phyloP scores from a whole-genome alignment of 2,888 invertebrate genomes.

The Nomada lathburiana region DNA sequence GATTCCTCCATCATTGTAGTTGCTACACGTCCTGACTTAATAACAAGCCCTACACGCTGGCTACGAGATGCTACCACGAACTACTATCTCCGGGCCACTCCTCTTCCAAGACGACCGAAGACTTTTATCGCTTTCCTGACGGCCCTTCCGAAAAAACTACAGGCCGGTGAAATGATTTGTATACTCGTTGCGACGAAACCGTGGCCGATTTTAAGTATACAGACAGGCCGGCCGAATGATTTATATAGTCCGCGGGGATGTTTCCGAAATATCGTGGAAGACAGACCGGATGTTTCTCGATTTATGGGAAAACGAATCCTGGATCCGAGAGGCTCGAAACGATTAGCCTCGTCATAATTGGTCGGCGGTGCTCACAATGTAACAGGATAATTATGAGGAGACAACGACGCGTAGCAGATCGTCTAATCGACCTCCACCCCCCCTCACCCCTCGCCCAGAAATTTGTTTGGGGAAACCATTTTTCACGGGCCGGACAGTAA shows the following conservation, averaged over 20 bases:
- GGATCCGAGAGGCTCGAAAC: constrained; percentile 21
- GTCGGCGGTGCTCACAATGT: constrained; percentile 73
- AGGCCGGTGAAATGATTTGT: constrained; percentile 81
- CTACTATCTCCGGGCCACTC: constrained; percentile 59
- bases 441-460: constrained; percentile 70
- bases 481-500: constrained; percentile 79
- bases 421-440: constrained; percentile 77
- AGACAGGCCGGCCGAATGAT: constrained; percentile 24
- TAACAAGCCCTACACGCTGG: constrained; percentile 61
- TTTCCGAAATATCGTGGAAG: constrained; percentile 62
- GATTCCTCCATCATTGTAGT: constrained; percentile 64
- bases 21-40: constrained; percentile 69
- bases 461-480: constrained; percentile 82
- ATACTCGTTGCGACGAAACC: constrained; percentile 72
- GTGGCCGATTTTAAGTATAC: constrained; percentile 72
- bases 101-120: constrained; percentile 59
- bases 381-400: constrained; percentile 80
- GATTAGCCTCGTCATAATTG: constrained; percentile 69
- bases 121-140: constrained; percentile 71
- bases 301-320: constrained; percentile 10
- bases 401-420: constrained; percentile 65
- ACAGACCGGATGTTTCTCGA: constrained; percentile 5
- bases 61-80: constrained; percentile 37
- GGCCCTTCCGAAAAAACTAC: constrained; percentile 76
- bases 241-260: constrained; percentile 9